phyloP scores from a whole-genome alignment of 2,888 invertebrate genomes.

The Creontiades dilutus region DNA sequence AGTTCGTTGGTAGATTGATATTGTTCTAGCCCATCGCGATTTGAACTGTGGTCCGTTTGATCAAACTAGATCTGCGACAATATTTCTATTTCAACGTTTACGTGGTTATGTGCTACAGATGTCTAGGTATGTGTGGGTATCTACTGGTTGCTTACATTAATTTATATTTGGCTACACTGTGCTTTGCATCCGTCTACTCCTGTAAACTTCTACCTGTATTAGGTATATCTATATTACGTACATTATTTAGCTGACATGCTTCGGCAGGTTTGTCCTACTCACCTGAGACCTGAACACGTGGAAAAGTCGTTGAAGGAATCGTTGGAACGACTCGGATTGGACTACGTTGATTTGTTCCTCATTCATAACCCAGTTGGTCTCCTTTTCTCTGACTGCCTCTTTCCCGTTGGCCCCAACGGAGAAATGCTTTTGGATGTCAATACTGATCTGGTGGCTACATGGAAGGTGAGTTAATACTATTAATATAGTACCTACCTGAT shows the following conservation, averaged over 20 bases:
- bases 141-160: too few species aligned
- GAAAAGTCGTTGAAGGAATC: constrained; percentile 68
- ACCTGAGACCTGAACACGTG: constrained; percentile 63
- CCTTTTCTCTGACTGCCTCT: constrained; percentile 40
- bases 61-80: too few species aligned
- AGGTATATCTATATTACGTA: too few species aligned
- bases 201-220: too few species aligned
- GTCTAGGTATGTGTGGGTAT: too few species aligned
- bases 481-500: background rate
- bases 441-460: constrained; percentile 60
- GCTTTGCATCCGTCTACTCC: too few species aligned
- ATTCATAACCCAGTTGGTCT: constrained; percentile 69
- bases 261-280: constrained; percentile 57
- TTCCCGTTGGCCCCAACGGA: constrained; percentile 62
- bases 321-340: constrained; percentile 46
- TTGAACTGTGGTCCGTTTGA: too few species aligned
- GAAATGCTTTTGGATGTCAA: constrained; percentile 53
- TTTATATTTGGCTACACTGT: too few species aligned
- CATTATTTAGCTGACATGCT: background rate
- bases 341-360: constrained; percentile 68
- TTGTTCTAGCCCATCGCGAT: too few species aligned
- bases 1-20: too few species aligned
- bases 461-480: constrained; percentile 63
- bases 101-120: too few species aligned
- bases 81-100: too few species aligned